Evolutionary conservation across 2,113 vertebrate genomes (phyloP).

Genomic region (Serinus canaria): DNA sequence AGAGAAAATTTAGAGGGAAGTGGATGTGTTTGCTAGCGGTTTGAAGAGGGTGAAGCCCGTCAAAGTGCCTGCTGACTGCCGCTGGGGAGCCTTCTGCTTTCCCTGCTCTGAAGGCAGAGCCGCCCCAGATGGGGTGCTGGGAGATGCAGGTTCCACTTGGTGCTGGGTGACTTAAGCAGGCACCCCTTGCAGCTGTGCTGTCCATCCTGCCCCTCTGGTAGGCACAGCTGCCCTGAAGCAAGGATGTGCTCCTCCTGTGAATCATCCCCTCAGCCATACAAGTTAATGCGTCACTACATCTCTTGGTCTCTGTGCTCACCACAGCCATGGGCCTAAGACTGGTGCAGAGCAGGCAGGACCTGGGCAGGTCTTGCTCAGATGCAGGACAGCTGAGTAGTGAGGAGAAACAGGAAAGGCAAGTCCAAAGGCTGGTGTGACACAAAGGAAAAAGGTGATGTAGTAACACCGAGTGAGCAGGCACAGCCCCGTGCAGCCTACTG

Average conservation of each 20-base stretch:
- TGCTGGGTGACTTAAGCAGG: background rate
- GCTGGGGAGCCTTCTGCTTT: background rate
- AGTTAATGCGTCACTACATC: background rate
- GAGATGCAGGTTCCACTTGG: background rate
- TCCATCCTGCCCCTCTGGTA: background rate
- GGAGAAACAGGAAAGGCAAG: background rate
- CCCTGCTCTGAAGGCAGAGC: background rate
- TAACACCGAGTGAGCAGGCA: background rate
- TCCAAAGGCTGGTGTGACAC: background rate
- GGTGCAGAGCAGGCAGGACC: background rate
- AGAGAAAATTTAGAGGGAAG: background rate
- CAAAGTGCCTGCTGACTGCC: background rate
- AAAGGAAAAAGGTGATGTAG: background rate
- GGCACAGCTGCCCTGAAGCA: background rate
- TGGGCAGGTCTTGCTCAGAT: background rate
- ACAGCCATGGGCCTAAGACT: fast-evolving
- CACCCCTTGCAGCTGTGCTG: fast-evolving
- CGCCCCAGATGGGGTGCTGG: fast-evolving
- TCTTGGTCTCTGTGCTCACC: background rate
- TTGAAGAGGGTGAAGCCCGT: background rate
- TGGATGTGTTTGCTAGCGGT: background rate
- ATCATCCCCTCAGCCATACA: background rate
- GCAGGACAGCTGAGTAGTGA: background rate
- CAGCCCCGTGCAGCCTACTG: fast-evolving
- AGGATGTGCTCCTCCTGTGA: background rate